Base-by-base conservation (phyloP, 2,888 invertebrate species). In the Dicycla oo region DNA sequence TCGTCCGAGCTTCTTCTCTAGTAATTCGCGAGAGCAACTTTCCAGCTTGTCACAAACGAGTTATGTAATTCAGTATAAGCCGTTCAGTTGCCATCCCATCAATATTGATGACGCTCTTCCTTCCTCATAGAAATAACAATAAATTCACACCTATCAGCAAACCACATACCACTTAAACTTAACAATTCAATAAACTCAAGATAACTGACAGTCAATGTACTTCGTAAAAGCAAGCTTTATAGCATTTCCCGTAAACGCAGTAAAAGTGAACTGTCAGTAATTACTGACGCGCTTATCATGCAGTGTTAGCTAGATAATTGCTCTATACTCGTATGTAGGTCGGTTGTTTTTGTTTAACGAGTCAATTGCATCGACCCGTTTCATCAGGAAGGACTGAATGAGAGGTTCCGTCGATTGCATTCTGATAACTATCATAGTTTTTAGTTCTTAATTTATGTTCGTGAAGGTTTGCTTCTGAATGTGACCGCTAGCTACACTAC, bases 291-390 rank as follows among this genome's bases (percentile, higher is more conserved):
- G 58, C 40, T 79, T 81, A 79, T 81, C 79, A 67, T 70, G 53
- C 66, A 45, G n/a, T 68, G 57, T 69, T 11, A 18, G 51, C 20
- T 60, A 45, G 62, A 65, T 79, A 83, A 81, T 83, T 72, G 73
- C 54, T 71, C 18, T 64, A 61, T 66, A 58, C 61, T 23, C 34
- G 69, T 60, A 83, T 80, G 60, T 78, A 56, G 83, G 83, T 80
- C 63, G 74, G 43, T 45, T 63, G 73, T 81, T 71, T 82, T 77
- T 73, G 66, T 75, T 73, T 78, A 82, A 82, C 83, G 70, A 82
- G 82, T 69, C 74, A 76, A 83, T 80, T 83, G 82, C 74, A 76
- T 67, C 73, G 61, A 65, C 38, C 57, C 63, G 58, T 69, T 76
- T 62, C 43, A 34, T 78, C 67, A 57, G 72, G 70, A 78, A 53